Base-by-base conservation (phyloP, 1,140 invertebrate species). In the Danaus melanippus region DNA sequence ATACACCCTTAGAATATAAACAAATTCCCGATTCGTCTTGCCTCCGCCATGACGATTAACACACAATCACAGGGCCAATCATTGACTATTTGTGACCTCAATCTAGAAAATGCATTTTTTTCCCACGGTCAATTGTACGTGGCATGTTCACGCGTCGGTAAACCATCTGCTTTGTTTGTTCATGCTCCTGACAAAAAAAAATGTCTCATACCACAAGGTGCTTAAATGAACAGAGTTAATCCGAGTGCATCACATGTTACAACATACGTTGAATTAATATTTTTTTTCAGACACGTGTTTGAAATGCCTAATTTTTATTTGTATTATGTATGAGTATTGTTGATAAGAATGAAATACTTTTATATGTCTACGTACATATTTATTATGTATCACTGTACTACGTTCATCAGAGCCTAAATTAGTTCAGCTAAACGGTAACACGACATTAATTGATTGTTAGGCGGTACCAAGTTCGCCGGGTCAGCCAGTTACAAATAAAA, bases 31-130 rank as follows among this genome's bases (percentile, higher is more conserved):
- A 51, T 61, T 21, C 46, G 42, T 48, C 54, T 61, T 46, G 50
- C 59, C 6, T 53, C 53, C 32, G 59, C 59, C 9, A 56, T 53
- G 46, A 61, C 50, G 15, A 56, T 61, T n/a, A 61, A 61, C 41
- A 61, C n/a, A n/a, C n/a, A 56, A 49, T 56, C 50, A 42, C 53
- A 61, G 42, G 58, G 53, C 15, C 53, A 53, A 53, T 60, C 45
- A 2, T 46, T 60, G 40, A 42, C 21, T 51, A 39, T 56, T 55
- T 60, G 53, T 52, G 49, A 53, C n/a, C 32, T 51, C 9, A 43
- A 43, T 51, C 11, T 51, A 42, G 40, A 51, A 51, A 51, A 43
- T 42, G 11, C 32, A 42, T 51, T 41, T 51, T 51, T 51, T 42
- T 51, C 41, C 10, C 49, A 42, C 0, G 49, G 49, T 55, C 48